These are phyloP conservation scores for Cryptoblepharus egeriae DNA, from an alignment of 2,797 vertebrate genomes.

Conservation along the genomic window DNA sequence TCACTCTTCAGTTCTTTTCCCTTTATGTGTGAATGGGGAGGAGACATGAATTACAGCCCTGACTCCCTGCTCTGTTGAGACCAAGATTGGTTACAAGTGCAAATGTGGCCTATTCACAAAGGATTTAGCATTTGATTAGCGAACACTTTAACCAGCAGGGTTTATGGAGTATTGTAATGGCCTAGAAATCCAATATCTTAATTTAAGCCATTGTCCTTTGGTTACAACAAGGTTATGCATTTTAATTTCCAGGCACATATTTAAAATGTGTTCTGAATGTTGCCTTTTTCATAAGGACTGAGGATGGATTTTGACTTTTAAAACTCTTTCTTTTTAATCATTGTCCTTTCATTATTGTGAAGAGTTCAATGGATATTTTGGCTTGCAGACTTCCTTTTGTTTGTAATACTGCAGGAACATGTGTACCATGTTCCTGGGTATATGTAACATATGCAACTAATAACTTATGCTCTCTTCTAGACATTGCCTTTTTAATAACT, in stretches of 20 bases:
- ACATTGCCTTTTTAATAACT: no score
- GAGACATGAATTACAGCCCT: neutral
- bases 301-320: neutral
- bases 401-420: neutral
- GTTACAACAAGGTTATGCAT: constrained; percentile 1
- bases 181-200: constrained; percentile 1
- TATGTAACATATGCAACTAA: no score
- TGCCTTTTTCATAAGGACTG: neutral
- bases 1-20: neutral
- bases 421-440: no score
- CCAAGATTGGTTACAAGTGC: neutral
- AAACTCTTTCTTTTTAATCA: neutral
- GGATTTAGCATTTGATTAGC: neutral
- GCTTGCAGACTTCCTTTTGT: neutral
- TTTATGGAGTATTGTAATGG: constrained; percentile 1
- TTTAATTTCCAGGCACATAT: constrained; percentile 8
- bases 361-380: neutral
- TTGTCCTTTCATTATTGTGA: neutral
- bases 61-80: neutral
- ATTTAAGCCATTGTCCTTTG: neutral
- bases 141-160: constrained; percentile 6
- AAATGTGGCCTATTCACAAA: neutral
- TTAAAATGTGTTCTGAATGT: neutral
- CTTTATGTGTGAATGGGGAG: neutral
- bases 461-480: no score